Evolutionary conservation across 2,113 vertebrate species (phyloP), one percentile per base, ranked within the genome.

Genomic region (Myrmophylax atrothorax): DNA sequence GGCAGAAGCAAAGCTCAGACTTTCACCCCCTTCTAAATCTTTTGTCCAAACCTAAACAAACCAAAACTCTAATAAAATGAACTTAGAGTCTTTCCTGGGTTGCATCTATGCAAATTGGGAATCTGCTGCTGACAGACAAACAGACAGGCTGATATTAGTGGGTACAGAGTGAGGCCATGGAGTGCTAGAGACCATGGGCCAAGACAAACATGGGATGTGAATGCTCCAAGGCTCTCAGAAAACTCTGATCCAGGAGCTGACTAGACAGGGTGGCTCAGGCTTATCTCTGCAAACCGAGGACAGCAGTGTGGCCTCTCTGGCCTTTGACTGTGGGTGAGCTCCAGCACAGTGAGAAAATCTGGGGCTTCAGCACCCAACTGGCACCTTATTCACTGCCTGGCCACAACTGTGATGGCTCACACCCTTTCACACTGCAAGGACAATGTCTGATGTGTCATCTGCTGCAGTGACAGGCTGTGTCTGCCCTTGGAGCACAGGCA

Each of bases 31-130:
- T 86, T 84, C 44, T 66, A 69, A 93, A 89, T 64, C 68, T 87
- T 49, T 60, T 86, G 77, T 78, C 52, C 44, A 84, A 87, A 75
- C 18, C 42, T 47, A 70, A 89, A 92, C 29, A 76, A 74, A 33
- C 40, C 67, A 95, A 74, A 85, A 26, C 50, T 86, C 29, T 50
- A 92, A 90, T 38, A 89, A 93, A 94, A 90, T 69, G 38, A 62
- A 11, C 76, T 91, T 46, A 63, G 72, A 94, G 35, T 50, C 38
- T 29, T 78, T 83, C 50, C 72, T 86, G 53, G 49, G 52, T 47
- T 68, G 33, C 49, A 64, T 69, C 63, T 0, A 1, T 86, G 42
- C 50, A 77, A 70, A 67, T 18, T n/a, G 29, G 18, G 46, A 83
- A 38, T 60, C 67, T 76, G 63, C 59, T 95, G 68, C 37, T 69